Conservation (phyloP, 2,797 vertebrate species). For the Nasua narica region DNA sequence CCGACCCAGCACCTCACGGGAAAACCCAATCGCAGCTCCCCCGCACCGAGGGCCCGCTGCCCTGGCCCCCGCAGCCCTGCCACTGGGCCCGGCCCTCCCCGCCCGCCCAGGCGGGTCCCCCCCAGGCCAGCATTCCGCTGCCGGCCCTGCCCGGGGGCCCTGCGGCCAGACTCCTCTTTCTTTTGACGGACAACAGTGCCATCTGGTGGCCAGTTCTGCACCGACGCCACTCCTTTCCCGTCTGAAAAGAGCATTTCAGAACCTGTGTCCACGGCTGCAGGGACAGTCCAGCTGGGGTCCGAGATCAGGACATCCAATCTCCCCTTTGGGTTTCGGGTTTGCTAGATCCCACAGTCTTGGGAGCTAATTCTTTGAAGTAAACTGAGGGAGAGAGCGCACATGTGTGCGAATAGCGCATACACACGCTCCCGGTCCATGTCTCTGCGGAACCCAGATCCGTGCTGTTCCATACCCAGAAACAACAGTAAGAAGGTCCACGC, state of each 20-base stretch:
- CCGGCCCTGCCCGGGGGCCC: not conserved
- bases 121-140: not conserved
- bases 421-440: too few species aligned
- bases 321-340: not conserved
- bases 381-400: not conserved
- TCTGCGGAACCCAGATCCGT: too few species aligned
- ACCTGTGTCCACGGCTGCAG: accelerated
- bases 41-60: accelerated
- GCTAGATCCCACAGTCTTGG: not conserved
- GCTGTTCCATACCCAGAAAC: accelerated
- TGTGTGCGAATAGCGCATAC: too few species aligned
- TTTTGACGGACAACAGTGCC: constrained; percentile 19
- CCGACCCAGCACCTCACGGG: not conserved
- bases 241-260: not conserved
- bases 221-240: accelerated
- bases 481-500: not conserved
- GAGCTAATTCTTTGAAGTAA: not conserved
- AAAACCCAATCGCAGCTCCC: not conserved
- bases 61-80: not conserved
- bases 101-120: not conserved
- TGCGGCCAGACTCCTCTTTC: accelerated
- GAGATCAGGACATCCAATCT: not conserved
- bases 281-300: not conserved
- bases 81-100: accelerated
- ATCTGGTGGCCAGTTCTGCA: not conserved